These are phyloP conservation scores for Cryptomyrus ogoouensis DNA, from an alignment of 2,113 vertebrate genomes.

Conservation along the genomic window DNA sequence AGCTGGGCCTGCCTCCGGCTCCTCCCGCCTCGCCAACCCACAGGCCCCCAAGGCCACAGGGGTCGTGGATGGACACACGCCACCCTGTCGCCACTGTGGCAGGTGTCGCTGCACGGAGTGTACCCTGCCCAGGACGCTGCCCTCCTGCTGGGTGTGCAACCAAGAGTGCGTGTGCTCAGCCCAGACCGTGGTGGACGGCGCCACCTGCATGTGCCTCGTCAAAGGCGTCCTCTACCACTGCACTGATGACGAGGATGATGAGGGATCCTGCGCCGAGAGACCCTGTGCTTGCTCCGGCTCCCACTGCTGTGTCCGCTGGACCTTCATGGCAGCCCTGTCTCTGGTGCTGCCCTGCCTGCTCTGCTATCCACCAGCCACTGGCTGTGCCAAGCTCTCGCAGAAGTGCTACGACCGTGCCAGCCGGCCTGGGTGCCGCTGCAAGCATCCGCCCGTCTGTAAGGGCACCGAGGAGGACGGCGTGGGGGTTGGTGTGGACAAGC, in stretches of 20 bases:
- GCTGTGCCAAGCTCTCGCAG: slow-evolving; percentile 90
- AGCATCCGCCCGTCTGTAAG: slow-evolving; percentile 82
- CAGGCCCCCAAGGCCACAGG: slow-evolving; percentile 54
- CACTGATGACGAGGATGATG: slow-evolving; percentile 90
- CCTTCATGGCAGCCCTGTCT: slow-evolving; percentile 90
- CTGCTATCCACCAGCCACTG: slow-evolving; percentile 88
- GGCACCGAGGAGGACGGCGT: slow-evolving; percentile 64
- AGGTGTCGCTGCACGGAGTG: slow-evolving; percentile 95
- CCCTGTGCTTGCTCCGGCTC: slow-evolving; percentile 92
- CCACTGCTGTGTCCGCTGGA: slow-evolving; percentile 94
- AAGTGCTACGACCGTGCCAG: slow-evolving; percentile 83
- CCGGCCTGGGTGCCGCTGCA: slow-evolving; percentile 90
- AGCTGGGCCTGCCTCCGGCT: slow-evolving; percentile 47
- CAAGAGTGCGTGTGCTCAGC: slow-evolving; percentile 93
- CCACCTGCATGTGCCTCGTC: slow-evolving; percentile 98
- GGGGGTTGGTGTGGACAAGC: slow-evolving; percentile 52
- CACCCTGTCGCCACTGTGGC: slow-evolving; percentile 88
- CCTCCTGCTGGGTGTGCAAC: slow-evolving; percentile 96
- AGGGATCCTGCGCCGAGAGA: slow-evolving; percentile 88
- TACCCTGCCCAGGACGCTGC: slow-evolving; percentile 82
- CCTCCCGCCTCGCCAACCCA: not conserved
- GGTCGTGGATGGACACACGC: slow-evolving; percentile 76
- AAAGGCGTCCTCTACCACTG: slow-evolving; percentile 98
- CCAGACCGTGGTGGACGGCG: slow-evolving; percentile 89
- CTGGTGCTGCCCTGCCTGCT: slow-evolving; percentile 89